phyloP scores from a whole-genome alignment of 23 tunicate genomes.

The Styela plicata region DNA sequence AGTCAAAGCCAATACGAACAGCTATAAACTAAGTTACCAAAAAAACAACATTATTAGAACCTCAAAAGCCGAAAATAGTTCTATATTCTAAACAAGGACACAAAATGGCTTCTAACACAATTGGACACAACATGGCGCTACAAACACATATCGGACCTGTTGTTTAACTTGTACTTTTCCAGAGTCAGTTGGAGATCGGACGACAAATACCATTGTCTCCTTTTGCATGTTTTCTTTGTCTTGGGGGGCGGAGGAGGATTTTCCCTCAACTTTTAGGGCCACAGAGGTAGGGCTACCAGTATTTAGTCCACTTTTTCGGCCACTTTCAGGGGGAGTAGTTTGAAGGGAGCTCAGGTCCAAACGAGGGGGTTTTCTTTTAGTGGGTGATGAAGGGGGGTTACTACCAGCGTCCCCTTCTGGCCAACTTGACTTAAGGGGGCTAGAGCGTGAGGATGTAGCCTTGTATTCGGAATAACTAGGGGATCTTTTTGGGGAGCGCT shows the following conservation, averaged over 20 bases:
- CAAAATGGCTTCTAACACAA: background rate
- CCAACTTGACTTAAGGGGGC: slow-evolving; percentile 2
- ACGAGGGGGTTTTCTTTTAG: slow-evolving; percentile 31
- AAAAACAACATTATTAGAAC: too few species aligned
- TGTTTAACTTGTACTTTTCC: slow-evolving; percentile 23
- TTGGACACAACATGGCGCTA: background rate
- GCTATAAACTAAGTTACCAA: background rate
- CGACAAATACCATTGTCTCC: slow-evolving; percentile 60
- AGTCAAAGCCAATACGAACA: background rate
- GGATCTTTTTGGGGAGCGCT: background rate
- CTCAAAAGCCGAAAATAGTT: background rate
- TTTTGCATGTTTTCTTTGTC: too few species aligned
- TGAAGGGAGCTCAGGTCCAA: slow-evolving; percentile 26
- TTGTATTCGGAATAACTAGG: slow-evolving; percentile 8
- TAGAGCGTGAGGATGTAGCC: slow-evolving; percentile 5
- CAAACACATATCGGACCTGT: slow-evolving; percentile 16
- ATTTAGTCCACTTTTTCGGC: background rate
- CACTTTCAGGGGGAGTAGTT: background rate
- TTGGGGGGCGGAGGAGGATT: slow-evolving; percentile 11
- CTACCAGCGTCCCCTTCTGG: background rate
- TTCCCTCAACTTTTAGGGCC: slow-evolving; percentile 24
- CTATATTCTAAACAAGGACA: background rate
- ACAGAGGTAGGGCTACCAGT: slow-evolving; percentile 29
- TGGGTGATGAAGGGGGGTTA: slow-evolving; percentile 32
- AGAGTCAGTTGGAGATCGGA: slow-evolving; percentile 60